Conservation (phyloP, 1,140 invertebrate genomes). For the Drosophila funebris region DNA sequence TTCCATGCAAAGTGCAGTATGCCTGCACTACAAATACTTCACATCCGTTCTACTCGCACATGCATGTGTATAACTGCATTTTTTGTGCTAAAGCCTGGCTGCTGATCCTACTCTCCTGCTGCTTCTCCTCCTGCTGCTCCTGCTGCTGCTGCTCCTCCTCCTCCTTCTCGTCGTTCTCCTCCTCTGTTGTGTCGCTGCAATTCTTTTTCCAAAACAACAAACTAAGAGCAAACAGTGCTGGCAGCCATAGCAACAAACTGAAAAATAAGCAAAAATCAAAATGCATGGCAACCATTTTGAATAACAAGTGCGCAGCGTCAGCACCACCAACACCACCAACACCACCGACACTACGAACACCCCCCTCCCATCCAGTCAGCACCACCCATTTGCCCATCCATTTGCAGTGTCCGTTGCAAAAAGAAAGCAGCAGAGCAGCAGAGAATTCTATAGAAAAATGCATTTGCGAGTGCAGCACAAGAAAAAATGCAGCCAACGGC, state of each 20-base stretch:
- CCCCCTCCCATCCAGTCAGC: neutral
- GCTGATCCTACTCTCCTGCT: neutral
- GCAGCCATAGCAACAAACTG: slow-evolving; percentile 72
- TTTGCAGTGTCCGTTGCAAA: slow-evolving; percentile 26
- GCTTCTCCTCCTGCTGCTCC: neutral
- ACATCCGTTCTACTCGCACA: slow-evolving; percentile 21
- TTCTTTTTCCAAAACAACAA: slow-evolving; percentile 62
- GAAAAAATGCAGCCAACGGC: slow-evolving; percentile 67
- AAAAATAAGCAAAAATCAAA: slow-evolving; percentile 66
- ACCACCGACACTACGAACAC: neutral
- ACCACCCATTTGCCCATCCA: slow-evolving; percentile 10
- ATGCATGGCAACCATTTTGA: slow-evolving; percentile 80
- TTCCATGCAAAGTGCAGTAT: slow-evolving; percentile 5
- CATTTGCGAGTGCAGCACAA: slow-evolving; percentile 74
- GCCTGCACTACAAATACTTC: slow-evolving; percentile 11
- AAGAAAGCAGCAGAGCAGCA: slow-evolving; percentile 49
- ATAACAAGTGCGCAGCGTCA: slow-evolving; percentile 70
- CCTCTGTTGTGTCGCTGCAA: slow-evolving; percentile 42
- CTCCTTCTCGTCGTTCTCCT: neutral
- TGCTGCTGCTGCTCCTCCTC: neutral
- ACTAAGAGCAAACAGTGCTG: slow-evolving; percentile 59
- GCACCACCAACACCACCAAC: neutral
- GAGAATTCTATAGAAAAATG: slow-evolving; percentile 58
- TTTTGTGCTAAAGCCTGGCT: slow-evolving; percentile 8
- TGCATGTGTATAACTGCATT: slow-evolving; percentile 44